These are phyloP conservation scores for Semaprochilodus insignis DNA, from an alignment of 2,797 vertebrate species.

Conservation along the genomic window DNA sequence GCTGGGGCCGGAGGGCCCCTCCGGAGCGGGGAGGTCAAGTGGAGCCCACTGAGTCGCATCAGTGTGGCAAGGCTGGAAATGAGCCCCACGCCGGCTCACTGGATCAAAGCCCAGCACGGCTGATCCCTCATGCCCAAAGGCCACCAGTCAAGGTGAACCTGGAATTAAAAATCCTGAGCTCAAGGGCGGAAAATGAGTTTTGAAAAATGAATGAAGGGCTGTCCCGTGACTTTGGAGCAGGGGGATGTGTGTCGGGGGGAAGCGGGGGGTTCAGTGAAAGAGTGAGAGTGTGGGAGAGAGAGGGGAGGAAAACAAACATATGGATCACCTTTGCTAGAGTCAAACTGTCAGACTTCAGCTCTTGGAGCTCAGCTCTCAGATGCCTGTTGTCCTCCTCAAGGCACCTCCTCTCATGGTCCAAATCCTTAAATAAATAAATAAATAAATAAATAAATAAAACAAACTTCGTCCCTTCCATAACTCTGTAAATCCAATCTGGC, in stretches of 20 bases:
- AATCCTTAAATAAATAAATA: conserved; percentile 56
- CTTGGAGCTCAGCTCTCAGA: conserved; percentile 55
- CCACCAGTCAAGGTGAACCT: conserved; percentile 60
- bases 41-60: conserved; percentile 54
- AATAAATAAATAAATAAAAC: conserved; percentile 10
- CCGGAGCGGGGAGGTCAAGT: conserved; percentile 61
- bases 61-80: conserved; percentile 58
- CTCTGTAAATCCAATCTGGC: conserved; percentile 47
- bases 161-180: conserved; percentile 62
- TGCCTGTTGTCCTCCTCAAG: conserved; percentile 54
- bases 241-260: neutral
- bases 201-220: conserved; percentile 60
- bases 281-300: neutral
- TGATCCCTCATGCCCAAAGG: conserved; percentile 63
- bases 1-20: conserved; percentile 46
- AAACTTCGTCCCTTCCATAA: conserved; percentile 43
- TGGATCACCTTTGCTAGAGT: conserved; percentile 45
- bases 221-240: conserved; percentile 41
- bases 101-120: conserved; percentile 58
- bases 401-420: conserved; percentile 48
- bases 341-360: conserved; percentile 59
- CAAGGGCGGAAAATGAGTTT: conserved; percentile 56
- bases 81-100: conserved; percentile 46
- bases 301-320: conserved; percentile 17
- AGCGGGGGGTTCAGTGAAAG: neutral